Evolutionary conservation across 2,113 vertebrate genomes (phyloP).

Genomic region (Tapirus terrestris): DNA sequence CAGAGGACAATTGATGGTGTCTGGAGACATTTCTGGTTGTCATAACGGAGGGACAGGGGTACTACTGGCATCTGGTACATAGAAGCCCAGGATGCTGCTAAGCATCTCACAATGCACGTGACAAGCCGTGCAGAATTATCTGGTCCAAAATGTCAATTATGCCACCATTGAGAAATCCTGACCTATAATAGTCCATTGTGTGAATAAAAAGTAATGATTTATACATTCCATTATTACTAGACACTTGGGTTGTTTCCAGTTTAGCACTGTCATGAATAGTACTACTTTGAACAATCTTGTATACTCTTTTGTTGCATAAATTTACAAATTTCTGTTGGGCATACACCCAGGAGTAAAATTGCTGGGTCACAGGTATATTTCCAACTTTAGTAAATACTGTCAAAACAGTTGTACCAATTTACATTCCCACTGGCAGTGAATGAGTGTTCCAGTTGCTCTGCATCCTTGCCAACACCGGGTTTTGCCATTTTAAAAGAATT

Average conservation of each 20-base stretch:
- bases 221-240: neutral
- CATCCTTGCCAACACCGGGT: neutral
- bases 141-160: neutral
- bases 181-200: neutral
- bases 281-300: no score
- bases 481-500: neutral
- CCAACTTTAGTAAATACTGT: neutral
- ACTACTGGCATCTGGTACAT: neutral
- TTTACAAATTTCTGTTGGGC: neutral
- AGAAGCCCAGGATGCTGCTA: neutral
- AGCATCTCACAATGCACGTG: neutral
- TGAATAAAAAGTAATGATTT: neutral
- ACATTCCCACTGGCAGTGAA: neutral
- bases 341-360: neutral
- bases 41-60: neutral
- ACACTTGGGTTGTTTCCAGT: neutral
- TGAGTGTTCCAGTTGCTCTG: neutral
- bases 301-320: neutral
- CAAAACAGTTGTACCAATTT: neutral
- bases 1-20: neutral
- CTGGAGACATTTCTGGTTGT: neutral
- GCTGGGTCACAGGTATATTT: neutral
- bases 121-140: neutral
- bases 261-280: neutral
- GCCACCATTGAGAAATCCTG: neutral